These are phyloP conservation scores for Sycobia sp. DNA, from an alignment of 1,140 invertebrate genomes.

Conservation along the genomic window DNA sequence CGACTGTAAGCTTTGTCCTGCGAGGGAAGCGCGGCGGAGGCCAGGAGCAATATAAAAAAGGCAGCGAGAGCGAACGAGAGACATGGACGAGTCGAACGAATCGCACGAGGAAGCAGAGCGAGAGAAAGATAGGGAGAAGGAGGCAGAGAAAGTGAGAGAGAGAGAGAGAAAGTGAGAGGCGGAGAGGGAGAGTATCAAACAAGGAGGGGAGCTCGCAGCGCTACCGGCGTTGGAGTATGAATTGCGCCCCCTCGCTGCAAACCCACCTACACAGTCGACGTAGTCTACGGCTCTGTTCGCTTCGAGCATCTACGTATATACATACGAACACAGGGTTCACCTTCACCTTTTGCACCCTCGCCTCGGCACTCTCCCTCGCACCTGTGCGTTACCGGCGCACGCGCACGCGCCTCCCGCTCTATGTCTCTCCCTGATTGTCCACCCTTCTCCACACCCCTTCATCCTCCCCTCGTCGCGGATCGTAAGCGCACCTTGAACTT, in stretches of 20 bases:
- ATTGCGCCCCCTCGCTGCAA: background rate
- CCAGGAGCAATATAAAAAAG: background rate
- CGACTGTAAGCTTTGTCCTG: too few relatives aligned
- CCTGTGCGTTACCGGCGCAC: background rate
- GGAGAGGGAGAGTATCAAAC: background rate
- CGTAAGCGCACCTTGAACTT: too few relatives aligned
- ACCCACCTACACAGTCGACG: too few relatives aligned
- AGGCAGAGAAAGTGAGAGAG: too few relatives aligned
- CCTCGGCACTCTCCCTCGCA: background rate
- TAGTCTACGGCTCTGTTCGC: too few relatives aligned
- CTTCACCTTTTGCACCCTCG: conserved; percentile 29
- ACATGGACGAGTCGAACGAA: background rate
- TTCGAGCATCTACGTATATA: background rate
- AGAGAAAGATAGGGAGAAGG: too few relatives aligned
- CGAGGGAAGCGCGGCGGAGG: too few relatives aligned
- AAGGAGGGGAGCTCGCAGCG: background rate
- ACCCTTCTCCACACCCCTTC: too few relatives aligned
- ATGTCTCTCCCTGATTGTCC: too few relatives aligned
- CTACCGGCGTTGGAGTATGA: background rate
- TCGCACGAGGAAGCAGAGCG: too few relatives aligned
- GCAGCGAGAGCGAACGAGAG: background rate
- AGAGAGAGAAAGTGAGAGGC: too few relatives aligned
- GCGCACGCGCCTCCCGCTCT: background rate
- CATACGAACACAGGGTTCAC: conserved; percentile 16
- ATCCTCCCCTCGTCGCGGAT: too few relatives aligned